Conservation (phyloP, 1,140 invertebrate genomes). For the Neodiprion virginianus region DNA sequence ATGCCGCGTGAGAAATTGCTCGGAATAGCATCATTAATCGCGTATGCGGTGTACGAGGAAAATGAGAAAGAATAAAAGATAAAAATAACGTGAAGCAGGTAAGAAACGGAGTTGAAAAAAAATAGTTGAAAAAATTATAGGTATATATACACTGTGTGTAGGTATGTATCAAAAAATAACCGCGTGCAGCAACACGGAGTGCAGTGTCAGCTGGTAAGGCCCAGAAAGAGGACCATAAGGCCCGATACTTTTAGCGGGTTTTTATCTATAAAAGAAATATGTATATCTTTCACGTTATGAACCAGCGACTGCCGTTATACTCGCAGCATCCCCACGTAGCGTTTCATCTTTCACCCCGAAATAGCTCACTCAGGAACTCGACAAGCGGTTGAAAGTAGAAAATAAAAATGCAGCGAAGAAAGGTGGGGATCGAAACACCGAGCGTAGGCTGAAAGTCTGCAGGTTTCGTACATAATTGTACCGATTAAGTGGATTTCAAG, state of each 20-base stretch:
- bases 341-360: neutral
- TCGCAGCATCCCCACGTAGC: neutral
- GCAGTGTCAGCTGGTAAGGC: constrained; percentile 39
- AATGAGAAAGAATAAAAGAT: neutral
- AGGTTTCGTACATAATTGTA: no score
- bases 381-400: neutral
- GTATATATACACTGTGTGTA: no score
- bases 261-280: constrained; percentile 31
- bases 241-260: constrained; percentile 29
- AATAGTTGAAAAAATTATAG: constrained; percentile 14
- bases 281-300: neutral
- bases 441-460: no score
- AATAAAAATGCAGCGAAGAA: neutral
- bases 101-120: neutral
- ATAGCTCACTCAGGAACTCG: neutral
- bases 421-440: neutral
- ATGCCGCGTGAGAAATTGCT: neutral
- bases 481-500: no score
- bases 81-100: neutral
- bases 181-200: constrained; percentile 34
- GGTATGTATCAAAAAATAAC: constrained; percentile 16
- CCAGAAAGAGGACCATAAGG: constrained; percentile 6
- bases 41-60: constrained; percentile 10
- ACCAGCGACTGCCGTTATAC: neutral
- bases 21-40: constrained; percentile 21